phyloP scores from a whole-genome alignment of 1,140 invertebrate genomes.

The Himalopsyche phryganea region DNA sequence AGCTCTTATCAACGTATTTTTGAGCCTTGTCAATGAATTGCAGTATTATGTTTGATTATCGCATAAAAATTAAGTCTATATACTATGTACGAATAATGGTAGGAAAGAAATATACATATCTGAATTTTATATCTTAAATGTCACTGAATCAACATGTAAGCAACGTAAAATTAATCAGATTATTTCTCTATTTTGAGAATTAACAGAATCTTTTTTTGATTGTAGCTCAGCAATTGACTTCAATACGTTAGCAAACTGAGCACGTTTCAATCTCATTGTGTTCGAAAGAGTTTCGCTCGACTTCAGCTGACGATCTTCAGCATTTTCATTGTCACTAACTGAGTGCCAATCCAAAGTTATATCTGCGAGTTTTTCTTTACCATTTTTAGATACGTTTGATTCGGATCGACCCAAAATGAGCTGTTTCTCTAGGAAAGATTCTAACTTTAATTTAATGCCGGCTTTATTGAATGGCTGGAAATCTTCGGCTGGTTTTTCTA shows the following conservation, averaged over 20 bases:
- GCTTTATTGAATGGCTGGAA: conserved; percentile 2
- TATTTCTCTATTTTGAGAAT: not conserved
- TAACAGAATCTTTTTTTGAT: too few relatives aligned
- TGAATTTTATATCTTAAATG: too few relatives aligned
- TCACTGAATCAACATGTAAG: too few relatives aligned
- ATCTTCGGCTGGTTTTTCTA: not conserved
- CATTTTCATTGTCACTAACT: conserved; percentile 2
- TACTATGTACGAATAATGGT: too few relatives aligned
- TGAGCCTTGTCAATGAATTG: too few relatives aligned
- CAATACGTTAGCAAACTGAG: conserved; percentile 27
- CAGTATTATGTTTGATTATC: too few relatives aligned
- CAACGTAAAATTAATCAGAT: too few relatives aligned
- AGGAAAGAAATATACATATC: too few relatives aligned
- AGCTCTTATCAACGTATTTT: too few relatives aligned
- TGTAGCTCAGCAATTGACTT: conserved; percentile 15
- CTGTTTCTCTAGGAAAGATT: not conserved
- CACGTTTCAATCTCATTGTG: conserved; percentile 28
- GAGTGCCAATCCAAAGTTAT: too few relatives aligned
- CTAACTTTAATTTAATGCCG: conserved; percentile 13
- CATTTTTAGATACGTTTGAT: not conserved
- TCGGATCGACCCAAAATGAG: not conserved
- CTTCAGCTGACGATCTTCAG: conserved; percentile 9
- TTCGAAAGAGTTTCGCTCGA: conserved; percentile 21
- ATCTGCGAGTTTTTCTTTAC: not conserved
- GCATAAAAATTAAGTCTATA: too few relatives aligned